Conservation (phyloP, 1,140 invertebrate species). For the Rhyacophila brunnea region DNA sequence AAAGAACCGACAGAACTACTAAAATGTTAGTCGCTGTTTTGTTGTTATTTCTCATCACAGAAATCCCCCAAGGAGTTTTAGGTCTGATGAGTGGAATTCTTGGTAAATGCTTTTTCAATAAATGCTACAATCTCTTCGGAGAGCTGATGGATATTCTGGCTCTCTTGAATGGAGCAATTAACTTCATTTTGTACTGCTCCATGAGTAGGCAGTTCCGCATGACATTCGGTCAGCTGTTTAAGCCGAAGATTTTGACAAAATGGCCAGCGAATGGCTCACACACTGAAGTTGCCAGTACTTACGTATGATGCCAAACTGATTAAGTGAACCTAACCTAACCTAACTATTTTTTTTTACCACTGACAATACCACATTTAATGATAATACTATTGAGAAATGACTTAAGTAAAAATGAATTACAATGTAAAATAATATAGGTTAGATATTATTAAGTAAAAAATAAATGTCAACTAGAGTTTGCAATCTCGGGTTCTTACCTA, state of each 20-base stretch:
- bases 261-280: slow-evolving; percentile 36
- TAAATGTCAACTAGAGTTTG: too few species aligned
- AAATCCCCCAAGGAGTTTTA: slow-evolving; percentile 80
- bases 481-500: too few species aligned
- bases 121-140: slow-evolving; percentile 77
- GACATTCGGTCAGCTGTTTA: slow-evolving; percentile 78
- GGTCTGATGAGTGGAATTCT: slow-evolving; percentile 71
- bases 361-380: too few species aligned
- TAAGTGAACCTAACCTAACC: too few species aligned
- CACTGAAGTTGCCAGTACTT: slow-evolving; percentile 31
- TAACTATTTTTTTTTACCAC: too few species aligned
- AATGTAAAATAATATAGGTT: too few species aligned
- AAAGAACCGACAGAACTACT: slow-evolving; percentile 80
- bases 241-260: slow-evolving; percentile 42
- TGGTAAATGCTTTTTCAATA: slow-evolving; percentile 70
- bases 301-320: slow-evolving; percentile 26
- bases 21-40: slow-evolving; percentile 87
- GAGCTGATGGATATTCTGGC: slow-evolving; percentile 91
- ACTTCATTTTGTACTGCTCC: slow-evolving; percentile 91
- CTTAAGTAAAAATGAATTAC: too few species aligned
- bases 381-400: too few species aligned
- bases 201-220: slow-evolving; percentile 92
- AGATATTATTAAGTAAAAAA: too few species aligned
- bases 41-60: slow-evolving; percentile 81
- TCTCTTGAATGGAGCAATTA: slow-evolving; percentile 87